These are phyloP conservation scores for Orientallactaga bullata DNA, from an alignment of 2,113 vertebrate genomes.

Conservation along the genomic window DNA sequence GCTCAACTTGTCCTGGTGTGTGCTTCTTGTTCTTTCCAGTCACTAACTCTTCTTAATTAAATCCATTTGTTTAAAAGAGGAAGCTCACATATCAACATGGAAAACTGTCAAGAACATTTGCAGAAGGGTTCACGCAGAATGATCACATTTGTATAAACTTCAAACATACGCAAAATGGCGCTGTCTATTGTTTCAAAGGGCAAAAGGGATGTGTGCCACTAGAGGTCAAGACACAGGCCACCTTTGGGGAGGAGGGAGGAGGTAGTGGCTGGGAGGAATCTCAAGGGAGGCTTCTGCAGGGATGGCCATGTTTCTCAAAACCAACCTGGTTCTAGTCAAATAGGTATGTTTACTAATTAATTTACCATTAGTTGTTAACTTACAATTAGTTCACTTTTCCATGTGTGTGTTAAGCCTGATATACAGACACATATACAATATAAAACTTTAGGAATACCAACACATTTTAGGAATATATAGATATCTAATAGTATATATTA, in stretches of 20 bases:
- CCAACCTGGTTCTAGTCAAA: background rate
- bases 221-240: background rate
- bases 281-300: background rate
- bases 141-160: constrained; percentile 48
- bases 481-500: too few species aligned
- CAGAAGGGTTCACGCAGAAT: background rate
- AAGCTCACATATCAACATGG: constrained; percentile 66
- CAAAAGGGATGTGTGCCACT: background rate
- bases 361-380: background rate
- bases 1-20: background rate
- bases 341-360: background rate
- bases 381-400: background rate
- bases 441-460: background rate
- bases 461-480: background rate
- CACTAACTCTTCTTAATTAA: constrained; percentile 22
- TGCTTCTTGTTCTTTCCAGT: background rate
- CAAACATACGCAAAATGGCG: background rate
- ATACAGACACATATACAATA: background rate
- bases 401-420: background rate
- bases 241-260: background rate
- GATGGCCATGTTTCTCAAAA: background rate
- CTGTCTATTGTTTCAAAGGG: constrained; percentile 29
- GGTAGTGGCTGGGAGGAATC: background rate
- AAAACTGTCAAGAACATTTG: constrained; percentile 67
- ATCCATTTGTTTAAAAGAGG: constrained; percentile 62